These are phyloP conservation scores for Catagonus wagneri DNA, from an alignment of 2,113 vertebrate genomes.

Conservation along the genomic window DNA sequence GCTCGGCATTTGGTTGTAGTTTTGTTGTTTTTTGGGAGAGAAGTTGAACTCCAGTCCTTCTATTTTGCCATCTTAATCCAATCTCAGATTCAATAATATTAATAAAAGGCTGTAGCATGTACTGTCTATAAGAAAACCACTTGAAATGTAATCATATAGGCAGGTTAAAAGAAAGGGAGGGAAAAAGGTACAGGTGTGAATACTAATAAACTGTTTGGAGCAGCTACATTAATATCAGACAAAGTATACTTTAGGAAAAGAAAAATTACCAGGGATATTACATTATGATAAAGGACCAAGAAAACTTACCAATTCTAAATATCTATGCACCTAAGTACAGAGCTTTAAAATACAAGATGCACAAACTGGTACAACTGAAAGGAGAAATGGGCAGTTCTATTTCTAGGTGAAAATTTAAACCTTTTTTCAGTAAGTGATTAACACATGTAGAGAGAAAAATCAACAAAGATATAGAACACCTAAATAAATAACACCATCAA, in stretches of 20 bases:
- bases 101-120: too few relatives aligned
- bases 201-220: neutral
- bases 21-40: too few relatives aligned
- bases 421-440: constrained; percentile 23
- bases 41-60: too few relatives aligned
- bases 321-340: neutral
- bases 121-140: neutral
- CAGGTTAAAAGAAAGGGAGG: neutral
- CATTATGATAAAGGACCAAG: neutral
- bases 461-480: neutral
- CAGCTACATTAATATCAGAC: neutral
- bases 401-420: neutral
- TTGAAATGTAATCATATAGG: neutral
- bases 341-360: neutral
- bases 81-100: neutral
- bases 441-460: neutral
- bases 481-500: neutral
- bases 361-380: constrained; percentile 5
- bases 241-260: neutral
- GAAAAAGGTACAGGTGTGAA: neutral
- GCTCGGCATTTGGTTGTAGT: too few relatives aligned
- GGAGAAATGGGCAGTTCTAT: neutral
- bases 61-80: too few relatives aligned
- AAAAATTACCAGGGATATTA: neutral
- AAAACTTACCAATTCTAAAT: constrained; percentile 31